Evolutionary conservation across 2,113 vertebrate genomes (phyloP), one percentile per base, ranked within the genome.

Genomic region (Balaeniceps rex): DNA sequence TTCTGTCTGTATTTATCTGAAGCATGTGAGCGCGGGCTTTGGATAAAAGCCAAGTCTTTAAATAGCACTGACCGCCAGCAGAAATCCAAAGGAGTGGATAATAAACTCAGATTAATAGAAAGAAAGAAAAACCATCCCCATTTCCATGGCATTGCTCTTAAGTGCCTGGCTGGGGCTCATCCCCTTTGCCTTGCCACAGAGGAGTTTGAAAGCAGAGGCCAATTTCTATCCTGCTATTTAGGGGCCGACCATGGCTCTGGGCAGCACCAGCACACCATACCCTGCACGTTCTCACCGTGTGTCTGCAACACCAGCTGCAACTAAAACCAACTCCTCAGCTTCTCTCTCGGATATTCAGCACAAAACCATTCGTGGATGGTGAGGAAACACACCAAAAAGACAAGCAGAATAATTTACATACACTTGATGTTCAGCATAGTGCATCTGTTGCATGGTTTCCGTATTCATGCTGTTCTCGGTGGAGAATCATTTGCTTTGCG

Each of bases 211-310:
- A 87, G 68, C 65, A 78, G 65, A 70, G 40, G 42, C 3, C 31
- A 19, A 2, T 68, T 70, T 63, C 46, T 63, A 3, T 22, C 65
- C 38, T 64, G 19, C 38, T 79, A 1, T 25, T 77, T 23, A 16
- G 23, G 68, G 54, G 24, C 24, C 1, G 2, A 28, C 11, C 7
- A 4, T 1, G 1, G 51, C 83, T 77, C 52, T 12, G 46, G 44
- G 64, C 60, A 90, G 34, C 36, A 42, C 1, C 4, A 80, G 22
- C 40, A 49, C 34, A 28, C 23, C 2, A 1, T 24, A n/a, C 16
- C 29, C 51, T 69, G 25, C 58, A 21, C 0, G 0, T 12, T 81
- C 46, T 87, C 57, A 17, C 29, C 0, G 1, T 12, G 3, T 11
- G 26, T 25, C 58, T 52, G 29, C 72, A 82, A 23, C 14, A 29